Percentiles rank a stretch among this genome's conserved stretches.
These are phyloP conservation scores for Tachysurus fulvidraco DNA, from an alignment of 2,113 vertebrate species.

Conservation along the genomic window DNA sequence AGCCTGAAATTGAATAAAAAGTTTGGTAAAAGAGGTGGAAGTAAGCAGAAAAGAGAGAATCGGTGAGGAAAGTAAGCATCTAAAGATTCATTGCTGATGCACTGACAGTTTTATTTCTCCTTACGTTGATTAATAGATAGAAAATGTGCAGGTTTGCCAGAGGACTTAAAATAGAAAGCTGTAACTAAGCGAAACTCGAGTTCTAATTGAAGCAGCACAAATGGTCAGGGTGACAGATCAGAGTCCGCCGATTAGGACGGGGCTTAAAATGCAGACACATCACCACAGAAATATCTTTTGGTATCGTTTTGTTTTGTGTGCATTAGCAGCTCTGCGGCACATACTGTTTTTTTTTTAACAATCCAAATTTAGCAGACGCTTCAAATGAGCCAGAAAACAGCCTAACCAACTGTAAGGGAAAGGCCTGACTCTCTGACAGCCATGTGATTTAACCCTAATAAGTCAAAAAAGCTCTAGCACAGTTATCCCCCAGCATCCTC, in stretches of 20 bases:
- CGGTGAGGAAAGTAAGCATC: background rate
- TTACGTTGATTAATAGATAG: background rate
- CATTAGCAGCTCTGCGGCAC: background rate
- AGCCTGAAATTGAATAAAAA: constrained; percentile 4
- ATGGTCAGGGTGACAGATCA: background rate
- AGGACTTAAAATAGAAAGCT: constrained; percentile 24
- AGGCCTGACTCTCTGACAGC: background rate
- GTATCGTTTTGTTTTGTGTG: background rate
- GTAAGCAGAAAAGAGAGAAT: background rate
- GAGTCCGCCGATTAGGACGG: background rate
- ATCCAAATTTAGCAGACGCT: background rate
- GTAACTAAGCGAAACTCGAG: constrained; percentile 1
- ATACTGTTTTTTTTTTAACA: background rate
- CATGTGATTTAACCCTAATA: background rate
- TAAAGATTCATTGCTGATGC: background rate
- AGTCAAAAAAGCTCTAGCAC: background rate
- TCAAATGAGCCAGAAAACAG: background rate
- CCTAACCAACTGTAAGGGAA: background rate
- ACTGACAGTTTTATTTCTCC: background rate
- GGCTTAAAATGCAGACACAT: background rate
- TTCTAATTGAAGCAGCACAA: constrained; percentile 4
- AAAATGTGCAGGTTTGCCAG: background rate
- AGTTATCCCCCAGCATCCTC: too few species aligned
- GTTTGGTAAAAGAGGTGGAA: background rate
- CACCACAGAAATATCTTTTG: background rate